Percentiles rank a stretch among this genome's conserved stretches.
Conservation (phyloP, 2,888 invertebrate genomes). For the Eilema caniola region DNA sequence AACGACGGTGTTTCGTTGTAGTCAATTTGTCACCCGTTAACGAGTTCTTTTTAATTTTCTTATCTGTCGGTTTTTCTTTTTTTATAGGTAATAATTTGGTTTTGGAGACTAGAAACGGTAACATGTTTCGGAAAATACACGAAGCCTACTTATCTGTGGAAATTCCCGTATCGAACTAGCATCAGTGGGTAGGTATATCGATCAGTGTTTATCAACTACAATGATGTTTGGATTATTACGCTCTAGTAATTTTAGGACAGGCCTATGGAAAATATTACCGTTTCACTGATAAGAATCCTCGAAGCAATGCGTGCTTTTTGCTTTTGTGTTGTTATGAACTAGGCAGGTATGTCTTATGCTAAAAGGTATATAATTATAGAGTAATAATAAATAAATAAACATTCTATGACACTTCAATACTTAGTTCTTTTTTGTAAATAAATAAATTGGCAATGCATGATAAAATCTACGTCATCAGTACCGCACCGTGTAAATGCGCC, state of each 20-base stretch:
- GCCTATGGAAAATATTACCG: constrained; percentile 18
- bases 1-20: constrained; percentile 58
- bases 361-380: too few species aligned
- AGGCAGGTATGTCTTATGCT: too few species aligned
- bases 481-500: too few species aligned
- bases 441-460: too few species aligned
- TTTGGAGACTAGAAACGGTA: constrained; percentile 79
- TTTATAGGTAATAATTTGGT: constrained; percentile 71
- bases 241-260: constrained; percentile 41
- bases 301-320: not conserved
- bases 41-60: constrained; percentile 62
- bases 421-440: too few species aligned
- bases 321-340: constrained; percentile 2
- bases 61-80: constrained; percentile 59
- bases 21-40: constrained; percentile 65
- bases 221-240: constrained; percentile 42
- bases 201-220: constrained; percentile 42
- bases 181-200: constrained; percentile 41
- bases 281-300: constrained; percentile 39
- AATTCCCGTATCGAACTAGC: constrained; percentile 36
- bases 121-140: constrained; percentile 56
- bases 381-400: too few species aligned
- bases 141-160: constrained; percentile 29
- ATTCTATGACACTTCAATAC: too few species aligned
- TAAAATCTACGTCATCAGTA: too few species aligned